Percentiles rank a stretch among this genome's conserved stretches.
phyloP scores from a whole-genome alignment of 2,797 vertebrate genomes.

The Aeoliscus strigatus region DNA sequence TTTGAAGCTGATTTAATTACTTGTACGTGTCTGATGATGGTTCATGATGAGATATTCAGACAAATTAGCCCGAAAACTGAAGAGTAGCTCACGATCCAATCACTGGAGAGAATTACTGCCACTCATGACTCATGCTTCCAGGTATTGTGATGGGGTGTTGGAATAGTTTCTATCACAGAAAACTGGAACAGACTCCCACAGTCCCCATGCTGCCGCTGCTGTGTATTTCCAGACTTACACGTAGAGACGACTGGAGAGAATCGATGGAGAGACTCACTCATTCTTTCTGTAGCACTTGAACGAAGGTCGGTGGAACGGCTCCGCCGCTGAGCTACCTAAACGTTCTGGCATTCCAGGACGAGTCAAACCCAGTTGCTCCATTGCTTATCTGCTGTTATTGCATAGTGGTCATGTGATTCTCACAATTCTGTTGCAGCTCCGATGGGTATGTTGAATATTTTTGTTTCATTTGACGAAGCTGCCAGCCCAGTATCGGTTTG shows the following conservation, averaged over 20 bases:
- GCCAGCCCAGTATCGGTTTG: conserved; percentile 81
- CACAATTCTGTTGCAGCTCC: conserved; percentile 61
- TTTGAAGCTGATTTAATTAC: conserved; percentile 39
- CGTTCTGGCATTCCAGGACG: conserved; percentile 19
- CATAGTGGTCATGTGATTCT: conserved; percentile 54
- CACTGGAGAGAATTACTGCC: conserved; percentile 46
- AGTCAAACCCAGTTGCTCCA: conserved; percentile 39
- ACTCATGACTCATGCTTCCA: conserved; percentile 51
- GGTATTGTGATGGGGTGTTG: conserved; percentile 32
- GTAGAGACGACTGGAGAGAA: conserved; percentile 19
- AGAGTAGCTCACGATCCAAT: conserved; percentile 31
- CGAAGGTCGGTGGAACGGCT: conserved; percentile 27
- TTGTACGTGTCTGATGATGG: conserved; percentile 39
- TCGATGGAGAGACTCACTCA: conserved; percentile 20
- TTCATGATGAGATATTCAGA: conserved; percentile 52
- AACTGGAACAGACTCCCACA: conserved; percentile 40
- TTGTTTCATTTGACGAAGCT: conserved; percentile 73
- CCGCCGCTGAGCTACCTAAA: conserved; percentile 32
- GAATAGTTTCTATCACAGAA: conserved; percentile 38
- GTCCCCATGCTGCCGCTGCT: conserved; percentile 40
- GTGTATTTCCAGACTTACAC: conserved; percentile 30
- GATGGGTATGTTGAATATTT: conserved; percentile 65
- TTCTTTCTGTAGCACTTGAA: conserved; percentile 57
- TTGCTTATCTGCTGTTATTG: conserved; percentile 49
- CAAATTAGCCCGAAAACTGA: conserved; percentile 34